These are phyloP conservation scores for Octomys mimax DNA, from an alignment of 2,797 vertebrate genomes.

Conservation along the genomic window DNA sequence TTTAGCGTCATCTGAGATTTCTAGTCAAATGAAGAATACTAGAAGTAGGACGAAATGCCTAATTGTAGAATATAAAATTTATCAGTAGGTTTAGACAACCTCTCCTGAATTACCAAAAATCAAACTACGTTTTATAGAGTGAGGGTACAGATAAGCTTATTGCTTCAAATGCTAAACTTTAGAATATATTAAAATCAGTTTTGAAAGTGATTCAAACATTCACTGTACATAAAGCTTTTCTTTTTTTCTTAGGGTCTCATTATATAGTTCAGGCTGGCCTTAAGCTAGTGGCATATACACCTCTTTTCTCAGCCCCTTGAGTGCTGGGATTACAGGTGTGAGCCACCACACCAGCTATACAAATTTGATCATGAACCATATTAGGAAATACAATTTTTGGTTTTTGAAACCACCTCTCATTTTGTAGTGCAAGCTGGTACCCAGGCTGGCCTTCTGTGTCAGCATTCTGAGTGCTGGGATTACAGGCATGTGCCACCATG, in stretches of 20 bases:
- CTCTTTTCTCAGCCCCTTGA: background rate
- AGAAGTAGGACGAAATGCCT: conserved; percentile 45
- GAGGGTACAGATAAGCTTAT: background rate
- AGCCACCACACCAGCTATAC: background rate
- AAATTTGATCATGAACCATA: background rate
- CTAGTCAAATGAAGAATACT: background rate
- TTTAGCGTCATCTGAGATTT: background rate
- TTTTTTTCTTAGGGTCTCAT: background rate
- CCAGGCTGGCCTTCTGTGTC: background rate
- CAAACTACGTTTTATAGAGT: background rate
- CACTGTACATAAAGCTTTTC: background rate
- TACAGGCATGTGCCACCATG: background rate
- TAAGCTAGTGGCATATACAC: background rate
- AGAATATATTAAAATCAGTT: background rate
- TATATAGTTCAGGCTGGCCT: background rate
- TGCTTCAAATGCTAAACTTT: background rate
- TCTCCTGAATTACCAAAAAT: conserved; percentile 16
- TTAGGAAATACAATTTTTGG: background rate
- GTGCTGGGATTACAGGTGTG: background rate
- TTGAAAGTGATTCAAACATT: conserved; percentile 48
- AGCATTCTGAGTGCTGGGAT: background rate
- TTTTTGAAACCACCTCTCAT: background rate
- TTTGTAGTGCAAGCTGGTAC: background rate
- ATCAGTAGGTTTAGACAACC: conserved; percentile 39
- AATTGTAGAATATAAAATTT: conserved; percentile 24